phyloP scores from a whole-genome alignment of 1,140 invertebrate genomes.

The Eupristina koningsbergeri region DNA sequence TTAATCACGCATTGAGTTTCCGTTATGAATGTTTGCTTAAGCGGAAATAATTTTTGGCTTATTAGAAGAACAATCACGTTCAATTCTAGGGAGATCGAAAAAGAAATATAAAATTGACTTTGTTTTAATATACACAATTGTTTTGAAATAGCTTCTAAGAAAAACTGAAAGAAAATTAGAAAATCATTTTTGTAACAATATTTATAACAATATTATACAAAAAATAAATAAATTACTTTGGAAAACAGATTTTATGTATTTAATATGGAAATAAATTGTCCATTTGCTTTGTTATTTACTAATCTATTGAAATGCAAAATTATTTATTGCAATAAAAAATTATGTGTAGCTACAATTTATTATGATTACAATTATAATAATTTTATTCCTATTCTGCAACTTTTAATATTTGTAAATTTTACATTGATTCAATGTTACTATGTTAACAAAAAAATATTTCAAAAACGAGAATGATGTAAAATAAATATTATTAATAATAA shows the following conservation, averaged over 20 bases:
- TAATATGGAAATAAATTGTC: too few species aligned
- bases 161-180: not conserved
- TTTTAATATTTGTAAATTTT: too few species aligned
- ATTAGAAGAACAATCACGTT: constrained; percentile 28
- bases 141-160: not conserved
- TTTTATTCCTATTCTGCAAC: too few species aligned
- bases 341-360: too few species aligned
- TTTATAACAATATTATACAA: not conserved
- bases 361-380: too few species aligned
- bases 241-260: too few species aligned
- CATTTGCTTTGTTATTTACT: too few species aligned
- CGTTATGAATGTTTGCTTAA: constrained; percentile 8
- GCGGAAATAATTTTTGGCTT: constrained; percentile 24
- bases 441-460: too few species aligned
- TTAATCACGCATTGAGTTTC: constrained; percentile 11
- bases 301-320: not conserved
- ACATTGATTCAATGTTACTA: too few species aligned
- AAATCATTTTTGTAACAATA: not conserved
- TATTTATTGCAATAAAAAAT: not conserved
- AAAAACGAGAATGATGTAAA: too few species aligned
- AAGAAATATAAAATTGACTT: not conserved
- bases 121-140: constrained; percentile 7
- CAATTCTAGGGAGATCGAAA: not conserved
- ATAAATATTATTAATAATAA: too few species aligned
- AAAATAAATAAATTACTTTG: too few species aligned